These are phyloP conservation scores for Dipodomys merriami DNA, from an alignment of 2,113 vertebrate genomes.

Conservation along the genomic window DNA sequence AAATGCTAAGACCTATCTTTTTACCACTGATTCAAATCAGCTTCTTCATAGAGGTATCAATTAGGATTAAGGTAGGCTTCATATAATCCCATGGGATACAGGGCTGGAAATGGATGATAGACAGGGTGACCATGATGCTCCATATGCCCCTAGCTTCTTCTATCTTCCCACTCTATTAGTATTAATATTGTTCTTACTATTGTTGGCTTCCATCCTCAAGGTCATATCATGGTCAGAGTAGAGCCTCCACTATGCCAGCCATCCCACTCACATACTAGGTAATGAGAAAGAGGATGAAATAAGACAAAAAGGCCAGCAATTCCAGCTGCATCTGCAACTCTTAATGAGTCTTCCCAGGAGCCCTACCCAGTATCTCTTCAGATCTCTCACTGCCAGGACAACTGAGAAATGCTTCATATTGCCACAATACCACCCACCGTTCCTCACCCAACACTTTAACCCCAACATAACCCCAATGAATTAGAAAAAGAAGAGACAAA, in stretches of 20 bases:
- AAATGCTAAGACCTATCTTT: slow-evolving; percentile 57
- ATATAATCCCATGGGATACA: not conserved
- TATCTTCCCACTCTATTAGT: not conserved
- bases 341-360: not conserved
- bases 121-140: not conserved
- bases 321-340: not conserved
- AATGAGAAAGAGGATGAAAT: not conserved
- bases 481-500: not conserved
- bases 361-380: not conserved
- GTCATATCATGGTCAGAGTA: slow-evolving; percentile 19
- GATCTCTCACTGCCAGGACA: not conserved
- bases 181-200: not conserved
- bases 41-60: slow-evolving; percentile 15
- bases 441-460: not conserved
- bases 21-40: slow-evolving; percentile 11
- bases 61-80: slow-evolving; percentile 27
- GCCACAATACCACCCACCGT: not conserved
- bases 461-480: not conserved
- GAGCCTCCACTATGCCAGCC: not conserved
- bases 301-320: not conserved
- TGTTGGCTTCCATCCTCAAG: not conserved
- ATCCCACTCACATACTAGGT: not conserved
- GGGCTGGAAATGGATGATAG: not conserved
- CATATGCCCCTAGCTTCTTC: not conserved
- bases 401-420: not conserved